phyloP scores from a whole-genome alignment of 2,113 vertebrate genomes.

The Leucopsar rothschildi region DNA sequence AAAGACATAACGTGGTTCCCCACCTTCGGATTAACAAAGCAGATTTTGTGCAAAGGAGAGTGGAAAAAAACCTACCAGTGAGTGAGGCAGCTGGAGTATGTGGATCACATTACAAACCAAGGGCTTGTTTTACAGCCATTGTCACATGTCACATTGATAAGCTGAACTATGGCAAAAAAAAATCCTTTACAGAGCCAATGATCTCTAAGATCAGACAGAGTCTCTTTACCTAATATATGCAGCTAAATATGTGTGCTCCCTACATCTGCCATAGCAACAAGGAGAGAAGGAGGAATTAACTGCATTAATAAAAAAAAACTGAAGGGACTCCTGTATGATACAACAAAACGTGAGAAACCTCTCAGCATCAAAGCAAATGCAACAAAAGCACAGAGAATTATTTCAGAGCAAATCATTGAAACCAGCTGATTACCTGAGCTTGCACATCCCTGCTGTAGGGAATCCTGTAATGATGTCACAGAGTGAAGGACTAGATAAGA shows the following conservation, averaged over 20 bases:
- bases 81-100: neutral
- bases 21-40: slow-evolving; percentile 22
- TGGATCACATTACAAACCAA: slow-evolving; percentile 22
- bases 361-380: slow-evolving; percentile 33
- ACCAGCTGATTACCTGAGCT: slow-evolving; percentile 77
- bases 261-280: slow-evolving; percentile 53
- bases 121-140: slow-evolving; percentile 51
- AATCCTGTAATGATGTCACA: slow-evolving; percentile 77
- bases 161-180: slow-evolving; percentile 54
- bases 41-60: neutral
- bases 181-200: neutral
- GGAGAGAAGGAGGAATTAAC: slow-evolving; percentile 34
- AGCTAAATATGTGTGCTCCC: slow-evolving; percentile 17
- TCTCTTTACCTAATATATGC: slow-evolving; percentile 35
- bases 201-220: slow-evolving; percentile 33
- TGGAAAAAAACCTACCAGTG: neutral
- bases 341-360: neutral
- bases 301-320: slow-evolving; percentile 11
- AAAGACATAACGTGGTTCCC: neutral
- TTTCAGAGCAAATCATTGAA: slow-evolving; percentile 41
- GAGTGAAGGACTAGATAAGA: slow-evolving; percentile 76
- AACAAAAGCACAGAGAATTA: slow-evolving; percentile 30
- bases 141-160: slow-evolving; percentile 53
- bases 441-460: slow-evolving; percentile 80
- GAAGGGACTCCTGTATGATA: neutral